A percentile compares a stretch with the other conserved stretches of the same genome.
Evolutionary conservation across 2,797 vertebrate species (phyloP).

Genomic region (Clarias fuscus): DNA sequence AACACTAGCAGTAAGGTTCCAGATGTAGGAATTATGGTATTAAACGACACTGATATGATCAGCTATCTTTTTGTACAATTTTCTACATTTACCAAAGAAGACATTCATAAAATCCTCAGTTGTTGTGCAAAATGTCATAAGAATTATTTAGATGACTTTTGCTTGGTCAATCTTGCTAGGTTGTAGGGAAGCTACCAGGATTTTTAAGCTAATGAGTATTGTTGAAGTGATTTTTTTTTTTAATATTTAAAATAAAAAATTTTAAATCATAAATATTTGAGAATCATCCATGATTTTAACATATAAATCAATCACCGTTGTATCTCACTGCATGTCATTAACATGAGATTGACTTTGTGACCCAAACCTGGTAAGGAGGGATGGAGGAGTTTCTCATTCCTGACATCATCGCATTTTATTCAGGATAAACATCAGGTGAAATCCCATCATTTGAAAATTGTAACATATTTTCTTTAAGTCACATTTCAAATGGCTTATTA

Average conservation of each 20-base stretch:
- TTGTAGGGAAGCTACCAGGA: background rate
- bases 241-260: background rate
- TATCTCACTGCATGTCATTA: background rate
- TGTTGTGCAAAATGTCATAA: background rate
- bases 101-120: background rate
- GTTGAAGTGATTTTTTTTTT: background rate
- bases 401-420: background rate
- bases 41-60: background rate
- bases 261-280: background rate
- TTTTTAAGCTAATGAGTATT: background rate
- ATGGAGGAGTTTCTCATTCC: background rate
- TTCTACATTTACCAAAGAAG: too few species aligned
- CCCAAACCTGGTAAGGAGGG: background rate
- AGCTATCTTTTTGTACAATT: background rate
- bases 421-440: background rate
- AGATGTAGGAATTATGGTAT: background rate
- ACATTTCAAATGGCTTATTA: background rate
- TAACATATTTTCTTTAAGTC: background rate
- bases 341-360: background rate
- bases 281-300: background rate
- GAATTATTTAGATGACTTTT: background rate
- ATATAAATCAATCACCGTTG: background rate
- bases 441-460: background rate
- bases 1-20: background rate
- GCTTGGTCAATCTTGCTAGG: background rate